Base-by-base conservation (phyloP, 2,113 vertebrate genomes). In the Polypterus senegalus region DNA sequence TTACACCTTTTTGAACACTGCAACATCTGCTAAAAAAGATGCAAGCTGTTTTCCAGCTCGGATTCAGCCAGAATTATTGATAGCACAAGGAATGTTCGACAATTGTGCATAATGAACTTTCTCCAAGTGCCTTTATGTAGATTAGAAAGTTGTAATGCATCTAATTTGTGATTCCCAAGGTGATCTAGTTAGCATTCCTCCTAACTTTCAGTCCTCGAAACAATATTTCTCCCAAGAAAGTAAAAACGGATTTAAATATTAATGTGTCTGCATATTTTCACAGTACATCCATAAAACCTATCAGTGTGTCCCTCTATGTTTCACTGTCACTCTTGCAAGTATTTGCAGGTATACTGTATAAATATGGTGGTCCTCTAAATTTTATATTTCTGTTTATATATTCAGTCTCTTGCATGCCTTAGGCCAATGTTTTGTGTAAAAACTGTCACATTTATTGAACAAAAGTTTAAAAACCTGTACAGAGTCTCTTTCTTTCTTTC, bases 181-280 rank as follows among this genome's bases (percentile, higher is more conserved):
- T 59, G 51, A 5, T 11, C 55, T 58, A 48, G 46, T 9, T 49
- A 43, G 49, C 46, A 47, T 60, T 48, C 57, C 7, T 49, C 49
- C 47, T 11, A 10, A 52, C 43, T 10, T 54, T 27, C 27, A 27
- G 27, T 27, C 27, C 54, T 53, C 54, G 57, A 7, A 57, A 9
- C n/a, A 46, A 6, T 4, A 60, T 54, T 54, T 65, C 59, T 65
- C 61, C 48, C 56, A 59, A 60, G 60, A 57, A 48, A 65, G 57
- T 48, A 62, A 59, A 59, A 57, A 60, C 46, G 47, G 45, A 62
- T 52, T 69, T 60, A 63, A 62, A 65, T 63, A 60, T 62, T 56
- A 65, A 69, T 65, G 60, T 47, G 49, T 48, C 49, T 49, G 48
- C 45, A 59, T 60, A 11, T 59, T 60, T 62, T 27, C 27, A 27